A percentile compares a stretch with the other conserved stretches of the same genome.
Evolutionary conservation across 2,113 vertebrate species (phyloP).

Genomic region (Oenanthe oenanthe): DNA sequence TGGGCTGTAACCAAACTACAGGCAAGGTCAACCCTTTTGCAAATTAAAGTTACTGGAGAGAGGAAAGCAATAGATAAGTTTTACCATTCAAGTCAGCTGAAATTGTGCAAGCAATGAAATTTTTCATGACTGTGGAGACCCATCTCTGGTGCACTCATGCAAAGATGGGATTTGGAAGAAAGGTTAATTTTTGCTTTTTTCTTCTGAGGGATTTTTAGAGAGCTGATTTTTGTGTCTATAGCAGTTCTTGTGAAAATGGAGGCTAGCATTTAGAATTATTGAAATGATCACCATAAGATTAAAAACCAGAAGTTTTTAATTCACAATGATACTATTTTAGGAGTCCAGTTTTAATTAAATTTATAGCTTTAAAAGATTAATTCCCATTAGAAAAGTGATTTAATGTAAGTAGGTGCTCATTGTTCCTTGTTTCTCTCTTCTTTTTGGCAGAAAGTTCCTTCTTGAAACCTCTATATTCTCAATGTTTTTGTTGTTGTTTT

Average conservation of each 20-base stretch:
- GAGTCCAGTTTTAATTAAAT: not conserved
- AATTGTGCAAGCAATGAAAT: slow-evolving; percentile 5
- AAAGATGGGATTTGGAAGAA: not conserved
- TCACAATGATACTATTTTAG: not conserved
- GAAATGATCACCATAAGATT: not conserved
- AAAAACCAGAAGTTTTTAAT: not conserved
- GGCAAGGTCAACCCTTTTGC: slow-evolving; percentile 39
- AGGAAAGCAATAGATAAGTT: slow-evolving; percentile 48
- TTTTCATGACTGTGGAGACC: not conserved
- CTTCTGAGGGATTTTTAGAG: not conserved
- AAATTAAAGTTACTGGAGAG: slow-evolving; percentile 62
- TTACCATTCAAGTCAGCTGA: slow-evolving; percentile 14
- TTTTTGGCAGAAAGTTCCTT: not conserved
- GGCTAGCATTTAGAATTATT: not conserved
- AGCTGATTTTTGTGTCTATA: not conserved
- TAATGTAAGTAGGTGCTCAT: not conserved
- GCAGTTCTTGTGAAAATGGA: not conserved
- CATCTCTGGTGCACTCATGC: not conserved
- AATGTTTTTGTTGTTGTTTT: not conserved
- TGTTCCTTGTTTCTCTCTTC: not conserved
- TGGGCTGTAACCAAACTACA: slow-evolving; percentile 30
- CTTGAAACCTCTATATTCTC: not conserved
- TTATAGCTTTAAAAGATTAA: not conserved
- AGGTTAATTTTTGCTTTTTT: slow-evolving; percentile 28
- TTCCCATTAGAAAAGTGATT: not conserved